A percentile compares a stretch with the other conserved stretches of the same genome.
Evolutionary conservation across 2,797 vertebrate species (phyloP).

Genomic region (Acanthurus leucopareius): DNA sequence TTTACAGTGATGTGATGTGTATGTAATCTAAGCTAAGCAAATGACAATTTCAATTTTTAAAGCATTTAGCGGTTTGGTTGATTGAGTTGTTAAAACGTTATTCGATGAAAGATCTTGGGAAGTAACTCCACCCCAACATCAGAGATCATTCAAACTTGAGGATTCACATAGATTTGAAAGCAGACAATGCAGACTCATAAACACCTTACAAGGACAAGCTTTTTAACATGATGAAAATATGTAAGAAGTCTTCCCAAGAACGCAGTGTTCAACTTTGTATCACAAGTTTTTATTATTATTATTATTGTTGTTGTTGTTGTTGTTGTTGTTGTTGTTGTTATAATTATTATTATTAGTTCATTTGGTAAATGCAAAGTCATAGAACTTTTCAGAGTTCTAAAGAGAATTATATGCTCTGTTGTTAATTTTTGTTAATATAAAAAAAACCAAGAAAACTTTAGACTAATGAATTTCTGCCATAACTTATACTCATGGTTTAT

Average conservation of each 20-base stretch:
- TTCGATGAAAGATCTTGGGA: too few species aligned
- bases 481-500: too few species aligned
- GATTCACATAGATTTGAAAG: conserved; percentile 3
- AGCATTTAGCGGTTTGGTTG: neutral
- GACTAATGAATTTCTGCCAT: too few species aligned
- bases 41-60: neutral
- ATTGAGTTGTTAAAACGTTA: conserved; percentile 4
- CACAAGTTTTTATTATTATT: neutral
- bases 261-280: neutral
- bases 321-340: too few species aligned
- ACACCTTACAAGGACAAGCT: neutral
- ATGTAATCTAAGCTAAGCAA: neutral
- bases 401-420: too few species aligned
- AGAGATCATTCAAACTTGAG: neutral
- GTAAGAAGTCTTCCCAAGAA: neutral
- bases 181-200: neutral
- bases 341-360: neutral
- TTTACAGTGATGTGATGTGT: neutral
- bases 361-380: neutral
- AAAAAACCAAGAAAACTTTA: too few species aligned
- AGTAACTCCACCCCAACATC: neutral
- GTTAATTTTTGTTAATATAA: too few species aligned
- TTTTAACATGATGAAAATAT: neutral
- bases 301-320: neutral
- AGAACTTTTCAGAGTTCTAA: neutral